Evolutionary conservation across 2,113 vertebrate species (phyloP), one percentile per base, ranked within the genome.

Genomic region (Gobiocypris rarus): DNA sequence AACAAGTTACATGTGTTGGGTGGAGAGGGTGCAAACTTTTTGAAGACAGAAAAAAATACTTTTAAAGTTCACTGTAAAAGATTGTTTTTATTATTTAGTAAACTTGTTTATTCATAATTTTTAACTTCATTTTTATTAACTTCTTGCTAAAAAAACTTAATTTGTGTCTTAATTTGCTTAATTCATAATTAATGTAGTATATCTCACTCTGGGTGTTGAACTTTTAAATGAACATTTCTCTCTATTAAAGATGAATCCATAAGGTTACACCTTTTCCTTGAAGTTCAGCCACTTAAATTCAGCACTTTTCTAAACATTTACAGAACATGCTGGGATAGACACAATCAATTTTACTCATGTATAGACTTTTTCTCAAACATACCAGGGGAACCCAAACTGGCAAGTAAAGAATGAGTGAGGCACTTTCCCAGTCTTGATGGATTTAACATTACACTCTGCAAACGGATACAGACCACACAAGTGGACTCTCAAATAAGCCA

Each of bases 381-480:
- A 59, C 41, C 81, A 83, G 9, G 56, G 54, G 78, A 73, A 73
- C 54, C 65, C 45, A 48, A 50, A 67, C 34, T 14, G 54, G 65
- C 63, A 38, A 52, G 58, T 75, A 65, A 80, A 80, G 56, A 78
- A 78, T 54, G 74, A 19, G 19, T 3, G 3, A 59, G 69, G 38
- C 19, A 14, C 13, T 48, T 69, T 75, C 50, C 41, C 38, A 61
- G 38, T 38, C 50, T 9, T 31, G 14, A 83, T 71, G 71, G 34
- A 63, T 65, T 56, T 43, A 24, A 82, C 54, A 77, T 63, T 73
- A 79, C n/a, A 14, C 1, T 6, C 3, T 26, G 61, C 75, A 82
- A 87, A 84, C 22, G 22, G 54, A 85, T 78, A 71, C 19, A 22
- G 75, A 83, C 79, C 86, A 78, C 79, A 87, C 79, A 83, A 43